Evolutionary conservation across 2,888 invertebrate genomes (phyloP).

Genomic region (Heliconius charithonia): DNA sequence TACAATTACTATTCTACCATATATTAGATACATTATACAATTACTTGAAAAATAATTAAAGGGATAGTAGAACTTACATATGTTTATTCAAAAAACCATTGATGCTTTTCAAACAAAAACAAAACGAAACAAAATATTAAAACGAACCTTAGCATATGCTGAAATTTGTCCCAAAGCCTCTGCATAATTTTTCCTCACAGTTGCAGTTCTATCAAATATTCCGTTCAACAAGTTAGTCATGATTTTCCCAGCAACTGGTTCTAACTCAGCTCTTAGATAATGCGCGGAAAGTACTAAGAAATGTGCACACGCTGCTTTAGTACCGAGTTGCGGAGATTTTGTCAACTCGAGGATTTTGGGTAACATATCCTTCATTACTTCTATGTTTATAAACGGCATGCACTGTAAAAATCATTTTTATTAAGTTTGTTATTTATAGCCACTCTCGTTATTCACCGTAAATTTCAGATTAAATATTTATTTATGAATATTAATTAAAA

Average conservation of each 20-base stretch:
- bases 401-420: conserved; percentile 67
- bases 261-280: conserved; percentile 81
- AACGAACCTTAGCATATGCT: conserved; percentile 88
- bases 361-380: conserved; percentile 90
- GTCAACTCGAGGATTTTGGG: conserved; percentile 92
- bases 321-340: conserved; percentile 92
- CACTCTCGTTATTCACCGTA: no score
- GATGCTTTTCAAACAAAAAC: not conserved
- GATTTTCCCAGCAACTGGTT: conserved; percentile 84
- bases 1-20: no score
- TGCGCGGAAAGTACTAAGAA: conserved; percentile 88
- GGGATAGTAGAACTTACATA: no score
- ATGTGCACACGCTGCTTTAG: conserved; percentile 91
- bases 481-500: no score
- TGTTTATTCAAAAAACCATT: not conserved
- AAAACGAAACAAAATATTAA: not conserved
- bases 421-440: no score
- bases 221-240: conserved; percentile 87
- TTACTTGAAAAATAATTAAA: no score
- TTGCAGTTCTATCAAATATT: conserved; percentile 91
- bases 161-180: conserved; percentile 93
- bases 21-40: no score
- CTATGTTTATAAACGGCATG: conserved; percentile 89
- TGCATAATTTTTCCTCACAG: conserved; percentile 93
- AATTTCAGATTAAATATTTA: no score